Evolutionary conservation across 2,797 vertebrate species (phyloP), one percentile per base, ranked within the genome.

Genomic region (Sebastes baramenuke): DNA sequence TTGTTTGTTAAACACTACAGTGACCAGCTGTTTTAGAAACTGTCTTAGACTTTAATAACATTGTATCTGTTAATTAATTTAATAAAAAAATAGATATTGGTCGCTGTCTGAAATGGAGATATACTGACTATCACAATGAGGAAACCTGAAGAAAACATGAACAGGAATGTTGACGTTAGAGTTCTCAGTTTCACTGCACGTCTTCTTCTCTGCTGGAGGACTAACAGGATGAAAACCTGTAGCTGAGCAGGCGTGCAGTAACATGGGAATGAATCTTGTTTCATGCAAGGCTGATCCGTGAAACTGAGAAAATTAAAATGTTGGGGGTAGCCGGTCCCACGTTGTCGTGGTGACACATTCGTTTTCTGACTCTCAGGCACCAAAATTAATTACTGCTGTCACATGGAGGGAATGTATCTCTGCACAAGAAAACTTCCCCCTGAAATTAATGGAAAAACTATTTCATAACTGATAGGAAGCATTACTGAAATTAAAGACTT

Each of bases 331-430:
- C 22, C 4, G 22, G 38, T 56, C 25, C 42, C 24, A 1, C 24
- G 27, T 34, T 20, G 20, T 67, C 54, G 2, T 1, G 7, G 49
- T 18, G 74, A 72, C 67, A 73, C 62, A 34, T 75, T 65, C 8
- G 4, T 6, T 56, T 71, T 70, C 36, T 34, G 52, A 72, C 64
- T 75, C 70, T 69, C 32, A 5, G 77, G 30, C 64, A 29, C 4
- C 13, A 6, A 27, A 52, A 75, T 77, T 29, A 82, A 86, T 86
- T 72, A 36, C 74, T 27, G 59, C 77, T 25, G 81, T 69, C 70
- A 80, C 60, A 42, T n/a, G 25, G 49, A 38, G 69, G 25, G 2
- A 67, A 46, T 2, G 34, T 1, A 16, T 60, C 75, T 72, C 36
- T 3, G 55, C 61, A 55, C 2, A 52, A 66, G 16, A 32, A 22